Evolutionary conservation across 92 coral and sea anemone species (phyloP).

Genomic region (Porites rus): DNA sequence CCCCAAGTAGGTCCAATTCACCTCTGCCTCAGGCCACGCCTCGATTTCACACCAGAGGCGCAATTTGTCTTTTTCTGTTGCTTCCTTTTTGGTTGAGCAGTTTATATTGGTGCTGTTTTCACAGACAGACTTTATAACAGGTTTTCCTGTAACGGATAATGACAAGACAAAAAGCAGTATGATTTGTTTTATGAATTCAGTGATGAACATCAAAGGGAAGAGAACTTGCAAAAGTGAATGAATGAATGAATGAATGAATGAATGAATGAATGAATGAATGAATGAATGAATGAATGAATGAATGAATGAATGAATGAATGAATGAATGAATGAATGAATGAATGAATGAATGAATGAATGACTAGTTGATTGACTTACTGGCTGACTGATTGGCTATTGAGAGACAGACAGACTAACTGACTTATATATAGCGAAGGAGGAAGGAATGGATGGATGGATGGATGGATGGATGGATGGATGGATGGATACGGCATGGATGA

Average conservation of each 20-base stretch:
- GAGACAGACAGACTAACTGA: background rate
- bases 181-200: no score
- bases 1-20: constrained; percentile 56
- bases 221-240: background rate
- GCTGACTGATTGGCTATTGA: no score
- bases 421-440: background rate
- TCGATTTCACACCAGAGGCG: constrained; percentile 66
- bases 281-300: background rate
- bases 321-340: background rate
- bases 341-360: background rate
- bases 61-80: constrained; percentile 55
- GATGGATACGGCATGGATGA: no score
- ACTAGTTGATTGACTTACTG: no score
- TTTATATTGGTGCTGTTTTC: constrained; percentile 37
- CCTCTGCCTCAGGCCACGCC: constrained; percentile 78
- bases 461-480: no score
- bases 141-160: constrained; percentile 1
- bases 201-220: no score
- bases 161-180: no score
- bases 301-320: background rate
- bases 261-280: background rate
- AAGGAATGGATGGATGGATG: background rate
- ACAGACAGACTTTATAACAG: constrained; percentile 45
- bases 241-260: background rate
- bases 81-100: constrained; percentile 54